Conservation (phyloP, 2,113 vertebrate species). For the Sceloporus undulatus region DNA sequence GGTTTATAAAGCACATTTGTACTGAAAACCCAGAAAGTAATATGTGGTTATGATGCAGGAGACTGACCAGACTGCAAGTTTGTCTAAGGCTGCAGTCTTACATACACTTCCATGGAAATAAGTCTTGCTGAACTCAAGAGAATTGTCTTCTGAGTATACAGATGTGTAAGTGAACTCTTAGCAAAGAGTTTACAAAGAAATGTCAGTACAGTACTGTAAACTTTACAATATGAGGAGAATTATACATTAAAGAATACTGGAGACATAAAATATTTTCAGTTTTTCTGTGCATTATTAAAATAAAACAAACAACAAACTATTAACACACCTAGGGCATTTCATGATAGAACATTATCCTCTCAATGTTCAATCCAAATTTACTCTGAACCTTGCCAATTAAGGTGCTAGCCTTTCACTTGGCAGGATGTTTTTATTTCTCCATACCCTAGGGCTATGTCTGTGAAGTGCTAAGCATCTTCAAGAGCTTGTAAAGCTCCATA, state of each 20-base stretch:
- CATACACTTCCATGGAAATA: neutral
- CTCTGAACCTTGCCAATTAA: too few relatives aligned
- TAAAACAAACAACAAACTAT: too few relatives aligned
- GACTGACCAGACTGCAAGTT: neutral
- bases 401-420: too few relatives aligned
- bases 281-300: too few relatives aligned
- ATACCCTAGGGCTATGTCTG: too few relatives aligned
- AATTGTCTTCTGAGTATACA: neutral
- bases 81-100: neutral
- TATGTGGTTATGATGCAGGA: neutral
- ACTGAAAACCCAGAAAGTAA: conserved; percentile 21
- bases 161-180: neutral
- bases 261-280: neutral
- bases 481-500: too few relatives aligned
- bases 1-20: conserved; percentile 19
- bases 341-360: too few relatives aligned
- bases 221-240: neutral
- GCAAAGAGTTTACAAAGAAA: neutral
- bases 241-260: neutral
- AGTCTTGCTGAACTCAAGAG: neutral
- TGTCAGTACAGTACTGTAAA: neutral
- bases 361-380: too few relatives aligned
- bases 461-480: too few relatives aligned
- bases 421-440: too few relatives aligned
- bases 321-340: neutral